phyloP scores from a whole-genome alignment of 2,888 invertebrate genomes.

The Halictus ligatus region DNA sequence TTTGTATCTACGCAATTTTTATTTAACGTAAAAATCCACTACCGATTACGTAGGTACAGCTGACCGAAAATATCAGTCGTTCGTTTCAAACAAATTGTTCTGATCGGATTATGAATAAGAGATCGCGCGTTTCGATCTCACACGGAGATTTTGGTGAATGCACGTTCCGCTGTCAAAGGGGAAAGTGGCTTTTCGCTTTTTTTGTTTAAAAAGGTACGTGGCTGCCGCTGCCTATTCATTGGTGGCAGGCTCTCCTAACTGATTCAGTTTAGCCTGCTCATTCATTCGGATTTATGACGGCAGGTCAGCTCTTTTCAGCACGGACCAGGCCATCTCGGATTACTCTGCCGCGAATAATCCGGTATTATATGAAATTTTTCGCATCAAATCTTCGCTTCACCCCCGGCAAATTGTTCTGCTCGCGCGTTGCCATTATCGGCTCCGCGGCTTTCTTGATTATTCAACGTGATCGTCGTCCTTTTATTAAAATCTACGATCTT shows the following conservation, averaged over 20 bases:
- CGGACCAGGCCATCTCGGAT: conserved; percentile 38
- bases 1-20: neutral
- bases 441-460: neutral
- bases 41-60: neutral
- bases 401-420: neutral
- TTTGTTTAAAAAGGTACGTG: conserved; percentile 8
- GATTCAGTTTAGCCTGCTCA: conserved; percentile 43
- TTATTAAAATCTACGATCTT: neutral
- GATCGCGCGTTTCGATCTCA: too few relatives aligned
- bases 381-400: neutral
- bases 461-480: neutral
- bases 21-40: neutral
- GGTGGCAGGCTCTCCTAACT: conserved; percentile 21
- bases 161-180: neutral
- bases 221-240: conserved; percentile 21
- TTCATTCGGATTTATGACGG: conserved; percentile 53
- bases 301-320: conserved; percentile 36
- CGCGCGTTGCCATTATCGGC: neutral
- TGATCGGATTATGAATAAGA: neutral
- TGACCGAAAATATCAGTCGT: neutral
- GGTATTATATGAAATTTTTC: conserved; percentile 47
- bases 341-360: conserved; percentile 49
- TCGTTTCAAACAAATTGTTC: neutral
- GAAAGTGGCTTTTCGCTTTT: neutral
- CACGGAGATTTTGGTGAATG: neutral